Evolutionary conservation across 2,113 vertebrate genomes (phyloP).

Genomic region (Macquaria australasica): DNA sequence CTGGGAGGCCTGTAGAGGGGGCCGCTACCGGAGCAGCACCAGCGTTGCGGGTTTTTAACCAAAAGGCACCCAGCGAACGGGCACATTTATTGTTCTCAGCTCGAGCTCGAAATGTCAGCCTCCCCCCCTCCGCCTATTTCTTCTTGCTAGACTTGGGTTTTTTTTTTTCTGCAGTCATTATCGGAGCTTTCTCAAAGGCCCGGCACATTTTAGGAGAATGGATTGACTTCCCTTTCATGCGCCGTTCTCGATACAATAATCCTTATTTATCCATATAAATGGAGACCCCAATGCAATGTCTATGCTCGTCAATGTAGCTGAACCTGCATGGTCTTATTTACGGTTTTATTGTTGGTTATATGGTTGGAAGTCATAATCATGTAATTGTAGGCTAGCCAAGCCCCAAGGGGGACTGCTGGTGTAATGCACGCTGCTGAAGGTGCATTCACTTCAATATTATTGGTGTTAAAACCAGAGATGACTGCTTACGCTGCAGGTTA

Average conservation of each 20-base stretch:
- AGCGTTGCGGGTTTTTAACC: slow-evolving; percentile 64
- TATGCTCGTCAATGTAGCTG: background rate
- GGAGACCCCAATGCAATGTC: background rate
- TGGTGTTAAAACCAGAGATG: slow-evolving; percentile 9
- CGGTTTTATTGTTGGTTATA: background rate
- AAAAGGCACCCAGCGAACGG: slow-evolving; percentile 36
- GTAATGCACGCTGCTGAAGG: slow-evolving; percentile 34
- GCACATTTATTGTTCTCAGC: slow-evolving; percentile 74
- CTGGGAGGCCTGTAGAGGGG: slow-evolving; percentile 81
- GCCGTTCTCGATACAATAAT: slow-evolving; percentile 26
- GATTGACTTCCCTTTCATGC: slow-evolving; percentile 10
- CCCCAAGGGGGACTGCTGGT: slow-evolving; percentile 27
- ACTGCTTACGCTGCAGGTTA: background rate
- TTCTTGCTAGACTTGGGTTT: background rate
- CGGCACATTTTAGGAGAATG: slow-evolving; percentile 40
- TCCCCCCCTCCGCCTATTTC: slow-evolving; percentile 28
- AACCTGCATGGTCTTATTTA: background rate
- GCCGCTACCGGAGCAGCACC: slow-evolving; percentile 61
- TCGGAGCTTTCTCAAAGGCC: slow-evolving; percentile 46
- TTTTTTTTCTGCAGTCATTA: slow-evolving; percentile 55
- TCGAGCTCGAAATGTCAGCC: slow-evolving; percentile 38
- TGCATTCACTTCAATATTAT: slow-evolving; percentile 29
- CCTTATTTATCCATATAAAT: background rate
- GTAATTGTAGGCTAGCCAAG: slow-evolving; percentile 28
- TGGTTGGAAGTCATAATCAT: slow-evolving; percentile 27